Base-by-base conservation (phyloP, 2,888 invertebrate species). In the Athrips mouffetella region DNA sequence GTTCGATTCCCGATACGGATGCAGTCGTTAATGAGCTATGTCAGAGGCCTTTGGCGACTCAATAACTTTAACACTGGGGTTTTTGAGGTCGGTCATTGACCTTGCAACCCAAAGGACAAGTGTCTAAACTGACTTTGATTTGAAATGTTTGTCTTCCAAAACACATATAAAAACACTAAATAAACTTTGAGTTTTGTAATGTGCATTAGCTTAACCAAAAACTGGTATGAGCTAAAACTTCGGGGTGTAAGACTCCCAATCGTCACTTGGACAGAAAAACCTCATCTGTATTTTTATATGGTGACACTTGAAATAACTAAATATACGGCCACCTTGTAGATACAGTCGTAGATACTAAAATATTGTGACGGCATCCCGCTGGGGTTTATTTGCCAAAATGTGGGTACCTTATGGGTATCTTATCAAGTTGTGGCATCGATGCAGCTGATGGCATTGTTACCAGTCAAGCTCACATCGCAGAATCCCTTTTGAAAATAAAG, bases 341-440 rank as follows among this genome's bases (percentile, higher is more conserved):
- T 79, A 76, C 73, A 81, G 72, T 63, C 66, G 70, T 77, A 71
- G 73, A 77, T 76, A 83, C 76, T 81, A 79, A 85, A 88, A 88
- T 88, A 88, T 88, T 88, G 79, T 88, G 87, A 88, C 75, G 85
- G 85, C 82, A 37, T 70, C 88, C 85, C 76, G 84, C 85, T 75
- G 87, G 55, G 85, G 76, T 73, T 64, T 78, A 80, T 87, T 87
- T 85, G 86, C 81, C 84, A 84, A 86, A 81, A 86, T 88, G 85
- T 82, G 87, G 86, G 86, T 37, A 37, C 20, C 20, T 37, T 35
- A 35, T 82, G 87, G 86, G 86, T 73, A 65, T 67, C 73, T 82
- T 86, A 87, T 87, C 85, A 75, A 78, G 79, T 79, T 77, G 71
- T 70, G 70, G 66, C 63, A 76, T 72, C 63, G 58, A 59, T 63